Evolutionary conservation across 2,888 invertebrate species (phyloP), one percentile per base, ranked within the genome.

Genomic region (Drosophila eohydei): DNA sequence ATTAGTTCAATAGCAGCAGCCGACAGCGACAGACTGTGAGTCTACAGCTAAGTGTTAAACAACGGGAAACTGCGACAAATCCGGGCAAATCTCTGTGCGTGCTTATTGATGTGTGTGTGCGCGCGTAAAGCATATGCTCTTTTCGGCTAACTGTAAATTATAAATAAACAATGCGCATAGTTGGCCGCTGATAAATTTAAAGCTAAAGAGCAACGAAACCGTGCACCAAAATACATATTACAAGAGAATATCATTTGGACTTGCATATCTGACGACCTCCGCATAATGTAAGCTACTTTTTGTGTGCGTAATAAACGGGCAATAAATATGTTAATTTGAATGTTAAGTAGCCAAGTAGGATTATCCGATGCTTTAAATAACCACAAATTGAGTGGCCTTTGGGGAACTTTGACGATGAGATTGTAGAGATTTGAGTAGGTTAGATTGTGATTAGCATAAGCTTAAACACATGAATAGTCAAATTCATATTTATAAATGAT

Each of bases 1-100:
- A 73, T 87, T 84, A 84, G 84, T 84, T 64, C 57, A 81, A 80
- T 56, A 80, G 71, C 82, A 81, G 85, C 82, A 67, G 81, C 72
- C 74, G 74, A 70, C 70, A 73, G 34, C 72, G 72, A 69, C 75
- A 70, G 69, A 64, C 75, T 70, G 68, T 65, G 60, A 69, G 68
- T 59, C 52, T 59, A 57, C 61, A 46, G 64, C 57, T 48, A 60
- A 75, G 80, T 79, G 80, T 65, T 48, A 65, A 54, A 34, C 46
- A 54, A 65, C 69, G 73, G 63, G 41, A 76, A 76, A 64, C 44
- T 59, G 51, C 61, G 63, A 52, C 63, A 71, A 65, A 82, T 72
- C 67, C 60, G 62, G 59, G 57, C 55, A 70, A 59, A 71, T 62
- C 52, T 65, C 28, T 50, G 40, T 56, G 55, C 36, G 36, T 12